Evolutionary conservation across 2,797 vertebrate species (phyloP), one percentile per base, ranked within the genome.

Genomic region (Enteromius radiatus): DNA sequence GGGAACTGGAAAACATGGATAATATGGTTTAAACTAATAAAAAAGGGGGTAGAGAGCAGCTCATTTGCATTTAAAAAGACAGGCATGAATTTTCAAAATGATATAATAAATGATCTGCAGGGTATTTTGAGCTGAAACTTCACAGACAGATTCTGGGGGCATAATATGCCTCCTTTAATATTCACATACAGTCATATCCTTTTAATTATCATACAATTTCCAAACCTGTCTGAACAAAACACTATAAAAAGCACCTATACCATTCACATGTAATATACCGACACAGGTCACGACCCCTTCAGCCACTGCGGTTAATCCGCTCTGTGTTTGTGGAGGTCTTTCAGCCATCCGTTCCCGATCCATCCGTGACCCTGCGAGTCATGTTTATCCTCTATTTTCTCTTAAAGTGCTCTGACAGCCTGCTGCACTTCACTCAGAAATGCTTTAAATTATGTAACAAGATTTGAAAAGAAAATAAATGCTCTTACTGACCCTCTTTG

Each of bases 401-500:
- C 17, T 36, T 43, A 76, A 82, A 82, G 71, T 67, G 71, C 80
- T 76, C 71, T 68, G 23, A 31, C 33, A 33, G 71, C 68, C 9
- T 2, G 86, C 85, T 79, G 79, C 85, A 83, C 85, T 84, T 86
- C 88, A 87, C 64, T 69, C 80, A 73, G 81, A 86, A 86, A 75
- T 65, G 78, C 65, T 47, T 84, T 90, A 63, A 89, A 93, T 93
- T 84, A 91, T 86, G 81, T 81, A 92, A 73, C 15, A 84, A 76
- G 33, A 86, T 86, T 79, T 86, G 83, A 73, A 68, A 83, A 85
- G 69, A 78, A 83, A 88, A 84, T 83, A 75, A 82, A 83, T 82
- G 85, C 82, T 78, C 78, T 84, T 91, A 67, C 68, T 47, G 21
- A 67, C 17, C 78, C 17, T 84, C 61, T 80, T 68, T 52, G 73